Evolutionary conservation across 2,113 vertebrate genomes (phyloP).

Genomic region (Acinonyx jubatus): DNA sequence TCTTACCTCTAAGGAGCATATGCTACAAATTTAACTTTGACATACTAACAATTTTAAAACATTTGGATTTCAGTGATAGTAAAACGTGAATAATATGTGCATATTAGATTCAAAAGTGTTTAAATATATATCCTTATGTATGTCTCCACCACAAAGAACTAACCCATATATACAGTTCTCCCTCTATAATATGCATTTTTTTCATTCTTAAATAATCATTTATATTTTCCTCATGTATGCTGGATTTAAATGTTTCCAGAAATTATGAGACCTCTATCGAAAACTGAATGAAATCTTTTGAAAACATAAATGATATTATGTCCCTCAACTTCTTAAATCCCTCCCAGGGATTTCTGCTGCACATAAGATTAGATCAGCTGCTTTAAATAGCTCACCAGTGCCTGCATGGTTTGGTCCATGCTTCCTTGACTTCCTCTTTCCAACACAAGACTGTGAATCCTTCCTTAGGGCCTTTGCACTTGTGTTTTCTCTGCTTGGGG

Average conservation of each 20-base stretch:
- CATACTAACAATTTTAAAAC: not conserved
- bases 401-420: not conserved
- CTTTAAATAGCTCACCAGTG: not conserved
- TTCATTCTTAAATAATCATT: conserved; percentile 23
- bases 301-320: not conserved
- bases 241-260: conserved; percentile 17
- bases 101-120: not conserved
- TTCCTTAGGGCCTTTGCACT: not conserved
- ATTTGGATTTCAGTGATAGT: not conserved
- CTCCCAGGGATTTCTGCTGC: not conserved
- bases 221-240: not conserved
- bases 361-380: not conserved
- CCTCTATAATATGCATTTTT: not conserved
- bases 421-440: not conserved
- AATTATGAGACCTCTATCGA: not conserved
- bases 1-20: not conserved
- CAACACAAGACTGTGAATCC: not conserved
- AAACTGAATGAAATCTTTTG: not conserved
- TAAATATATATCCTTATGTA: not conserved
- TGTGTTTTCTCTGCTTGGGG: not conserved
- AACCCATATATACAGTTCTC: not conserved
- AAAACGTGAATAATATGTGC: not conserved
- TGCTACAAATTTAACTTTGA: conserved; percentile 4
- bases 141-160: not conserved
- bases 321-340: not conserved